A percentile compares a stretch with the other conserved stretches of the same genome.
Evolutionary conservation across 2,797 vertebrate species (phyloP).

Genomic region (Lophius americanus): DNA sequence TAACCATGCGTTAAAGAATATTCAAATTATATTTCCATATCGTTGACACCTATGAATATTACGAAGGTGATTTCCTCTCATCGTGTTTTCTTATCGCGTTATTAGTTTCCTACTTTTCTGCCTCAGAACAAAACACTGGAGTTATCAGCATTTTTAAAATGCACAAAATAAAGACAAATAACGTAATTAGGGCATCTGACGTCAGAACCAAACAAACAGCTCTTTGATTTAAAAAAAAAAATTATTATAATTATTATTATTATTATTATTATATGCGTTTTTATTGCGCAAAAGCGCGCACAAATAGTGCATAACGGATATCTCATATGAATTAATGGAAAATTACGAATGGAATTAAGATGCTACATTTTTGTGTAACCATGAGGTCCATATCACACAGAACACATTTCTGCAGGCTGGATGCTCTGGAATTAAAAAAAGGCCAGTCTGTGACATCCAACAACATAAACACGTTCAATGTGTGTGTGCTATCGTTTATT

Average conservation of each 20-base stretch:
- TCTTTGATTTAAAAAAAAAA: too few relatives aligned
- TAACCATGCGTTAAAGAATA: background rate
- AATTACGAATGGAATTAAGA: background rate
- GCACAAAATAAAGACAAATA: background rate
- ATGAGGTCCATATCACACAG: constrained; percentile 1
- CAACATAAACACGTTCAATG: too few relatives aligned
- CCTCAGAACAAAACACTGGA: background rate
- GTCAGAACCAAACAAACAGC: too few relatives aligned
- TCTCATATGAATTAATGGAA: background rate
- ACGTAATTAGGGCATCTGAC: too few relatives aligned
- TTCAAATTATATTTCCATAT: background rate
- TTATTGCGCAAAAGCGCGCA: background rate
- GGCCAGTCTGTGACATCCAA: too few relatives aligned
- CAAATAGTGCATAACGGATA: background rate
- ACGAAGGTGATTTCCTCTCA: background rate
- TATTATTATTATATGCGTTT: background rate
- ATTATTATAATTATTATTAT: background rate
- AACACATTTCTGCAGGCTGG: constrained; percentile 37
- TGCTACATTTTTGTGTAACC: background rate
- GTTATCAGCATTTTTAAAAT: background rate
- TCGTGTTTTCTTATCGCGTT: constrained; percentile 7
- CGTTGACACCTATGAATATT: background rate
- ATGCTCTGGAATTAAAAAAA: constrained; percentile 50
- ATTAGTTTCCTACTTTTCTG: background rate
- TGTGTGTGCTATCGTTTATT: too few relatives aligned